A percentile compares a stretch with the other conserved stretches of the same genome.
Conservation (phyloP, 2,888 invertebrate genomes). For the Hipparchia semele region DNA sequence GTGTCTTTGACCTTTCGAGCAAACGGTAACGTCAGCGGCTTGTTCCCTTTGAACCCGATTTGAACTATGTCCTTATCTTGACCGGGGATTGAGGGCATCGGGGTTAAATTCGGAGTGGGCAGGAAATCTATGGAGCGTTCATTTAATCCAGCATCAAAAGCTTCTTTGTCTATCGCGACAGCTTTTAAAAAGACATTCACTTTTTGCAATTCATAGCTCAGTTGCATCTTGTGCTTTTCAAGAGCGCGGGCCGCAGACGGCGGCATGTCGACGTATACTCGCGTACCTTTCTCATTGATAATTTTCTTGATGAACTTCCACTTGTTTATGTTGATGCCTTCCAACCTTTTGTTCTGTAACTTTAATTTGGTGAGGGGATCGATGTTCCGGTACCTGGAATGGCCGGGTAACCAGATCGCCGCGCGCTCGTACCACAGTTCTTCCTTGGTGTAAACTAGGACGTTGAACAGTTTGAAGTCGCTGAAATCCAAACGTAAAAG, state of each 20-base stretch:
- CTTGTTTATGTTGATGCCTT: constrained; percentile 61
- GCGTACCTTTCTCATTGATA: constrained; percentile 62
- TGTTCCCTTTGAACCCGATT: constrained; percentile 60
- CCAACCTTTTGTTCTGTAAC: constrained; percentile 63
- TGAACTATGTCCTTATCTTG: constrained; percentile 55
- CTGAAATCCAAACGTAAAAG: constrained; percentile 63
- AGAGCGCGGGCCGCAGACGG: constrained; percentile 67
- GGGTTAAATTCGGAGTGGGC: constrained; percentile 48
- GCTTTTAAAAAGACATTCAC: constrained; percentile 70
- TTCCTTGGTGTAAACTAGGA: constrained; percentile 68
- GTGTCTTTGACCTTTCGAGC: constrained; percentile 69
- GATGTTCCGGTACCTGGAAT: constrained; percentile 59
- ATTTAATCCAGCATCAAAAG: constrained; percentile 65
- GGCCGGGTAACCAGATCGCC: constrained; percentile 73
- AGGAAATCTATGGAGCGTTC: constrained; percentile 49
- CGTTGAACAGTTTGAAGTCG: constrained; percentile 56
- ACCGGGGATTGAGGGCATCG: constrained; percentile 59
- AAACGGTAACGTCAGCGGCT: constrained; percentile 50
- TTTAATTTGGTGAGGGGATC: constrained; percentile 66
- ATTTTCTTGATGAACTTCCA: constrained; percentile 75
- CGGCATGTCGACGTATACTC: constrained; percentile 74
- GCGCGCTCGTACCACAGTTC: constrained; percentile 74
- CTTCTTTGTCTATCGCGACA: constrained; percentile 68
- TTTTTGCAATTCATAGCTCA: constrained; percentile 73
- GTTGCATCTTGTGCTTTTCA: constrained; percentile 62